Evolutionary conservation across 92 coral and sea anemone species (phyloP).

Genomic region (Zoanthus solanderi): DNA sequence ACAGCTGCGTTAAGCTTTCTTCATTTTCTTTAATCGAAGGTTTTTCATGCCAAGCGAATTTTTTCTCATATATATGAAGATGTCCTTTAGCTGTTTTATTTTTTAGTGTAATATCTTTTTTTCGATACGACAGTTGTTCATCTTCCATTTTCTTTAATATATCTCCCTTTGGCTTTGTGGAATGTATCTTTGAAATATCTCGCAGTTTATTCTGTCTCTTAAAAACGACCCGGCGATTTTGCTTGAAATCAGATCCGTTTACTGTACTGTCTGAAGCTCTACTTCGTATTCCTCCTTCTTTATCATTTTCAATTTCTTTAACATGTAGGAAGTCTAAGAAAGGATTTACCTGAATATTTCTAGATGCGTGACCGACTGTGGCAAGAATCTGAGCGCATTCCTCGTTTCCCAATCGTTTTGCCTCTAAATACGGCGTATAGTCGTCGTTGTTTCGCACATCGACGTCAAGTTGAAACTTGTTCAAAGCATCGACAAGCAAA

Average conservation of each 20-base stretch:
- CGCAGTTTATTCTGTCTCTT: conserved; percentile 24
- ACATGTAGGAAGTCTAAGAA: conserved; percentile 72
- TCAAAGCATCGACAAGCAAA: conserved; percentile 77
- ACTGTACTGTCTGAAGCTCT: not conserved
- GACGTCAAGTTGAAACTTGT: conserved; percentile 81
- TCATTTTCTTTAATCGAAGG: not conserved
- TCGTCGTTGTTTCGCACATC: conserved; percentile 87
- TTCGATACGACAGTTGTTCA: conserved; percentile 48
- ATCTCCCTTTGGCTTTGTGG: not conserved
- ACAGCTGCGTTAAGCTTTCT: not conserved
- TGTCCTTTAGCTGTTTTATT: conserved; percentile 6
- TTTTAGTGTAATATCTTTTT: conserved; percentile 12
- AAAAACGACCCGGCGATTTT: not conserved
- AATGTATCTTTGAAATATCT: not conserved
- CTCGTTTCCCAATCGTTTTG: conserved; percentile 71
- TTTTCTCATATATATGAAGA: not conserved
- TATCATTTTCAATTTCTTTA: conserved; percentile 38
- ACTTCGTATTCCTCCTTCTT: conserved; percentile 55
- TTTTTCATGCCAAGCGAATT: conserved; percentile 65
- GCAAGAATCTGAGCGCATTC: conserved; percentile 81
- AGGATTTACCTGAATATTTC: conserved; percentile 86
- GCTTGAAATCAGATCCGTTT: not conserved
- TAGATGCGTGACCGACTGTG: conserved; percentile 84
- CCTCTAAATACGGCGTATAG: conserved; percentile 96
- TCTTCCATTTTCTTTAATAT: conserved; percentile 7